These are phyloP conservation scores for Nycticorax nycticorax DNA, from an alignment of 2,113 vertebrate genomes.

Conservation along the genomic window DNA sequence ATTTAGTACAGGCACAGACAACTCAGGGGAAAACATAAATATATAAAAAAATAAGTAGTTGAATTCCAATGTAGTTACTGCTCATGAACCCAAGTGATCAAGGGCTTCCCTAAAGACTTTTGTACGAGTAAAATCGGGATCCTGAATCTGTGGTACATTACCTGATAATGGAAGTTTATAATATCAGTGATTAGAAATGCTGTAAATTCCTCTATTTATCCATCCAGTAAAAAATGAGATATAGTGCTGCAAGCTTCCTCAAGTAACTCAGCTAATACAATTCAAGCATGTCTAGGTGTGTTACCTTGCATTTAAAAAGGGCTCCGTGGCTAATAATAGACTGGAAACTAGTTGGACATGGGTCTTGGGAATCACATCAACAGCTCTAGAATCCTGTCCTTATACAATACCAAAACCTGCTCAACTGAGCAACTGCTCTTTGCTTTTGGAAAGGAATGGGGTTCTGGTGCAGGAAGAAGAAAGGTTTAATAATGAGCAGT, in stretches of 20 bases:
- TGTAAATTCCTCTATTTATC: background rate
- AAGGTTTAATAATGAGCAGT: background rate
- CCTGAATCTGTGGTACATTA: background rate
- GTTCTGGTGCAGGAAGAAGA: background rate
- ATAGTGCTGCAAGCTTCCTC: background rate
- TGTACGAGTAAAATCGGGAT: background rate
- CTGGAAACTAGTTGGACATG: background rate
- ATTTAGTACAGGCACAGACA: background rate
- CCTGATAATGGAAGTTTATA: background rate
- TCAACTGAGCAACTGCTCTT: background rate
- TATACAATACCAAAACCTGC: background rate
- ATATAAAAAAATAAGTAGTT: background rate
- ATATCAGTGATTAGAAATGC: background rate
- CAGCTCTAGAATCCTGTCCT: background rate
- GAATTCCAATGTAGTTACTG: background rate
- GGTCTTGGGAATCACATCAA: background rate
- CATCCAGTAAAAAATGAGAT: background rate
- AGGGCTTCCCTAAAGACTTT: background rate
- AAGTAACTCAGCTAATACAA: background rate
- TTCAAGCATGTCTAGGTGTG: rapidly evolving
- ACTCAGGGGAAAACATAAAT: background rate
- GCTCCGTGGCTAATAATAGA: background rate
- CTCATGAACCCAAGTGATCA: background rate
- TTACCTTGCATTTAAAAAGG: background rate
- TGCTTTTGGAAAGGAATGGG: background rate